Base-by-base conservation (phyloP, 2,113 vertebrate species). In the Myotis lucifugus region DNA sequence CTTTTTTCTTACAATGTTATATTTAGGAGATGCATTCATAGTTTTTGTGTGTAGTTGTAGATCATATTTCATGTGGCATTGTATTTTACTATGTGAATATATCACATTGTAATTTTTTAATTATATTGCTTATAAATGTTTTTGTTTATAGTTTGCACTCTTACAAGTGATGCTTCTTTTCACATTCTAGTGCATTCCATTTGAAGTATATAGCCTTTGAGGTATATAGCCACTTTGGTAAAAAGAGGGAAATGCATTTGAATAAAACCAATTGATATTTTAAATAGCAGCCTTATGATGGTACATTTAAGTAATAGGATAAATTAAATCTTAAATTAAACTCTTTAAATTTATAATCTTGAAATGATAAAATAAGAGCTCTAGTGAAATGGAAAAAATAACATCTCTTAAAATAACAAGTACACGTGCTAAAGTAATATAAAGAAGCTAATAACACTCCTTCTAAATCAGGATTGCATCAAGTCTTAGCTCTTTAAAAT, bases 301-400 rank as follows among this genome's bases (percentile, higher is more conserved):
- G 13, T 0, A 56, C 72, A 52, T 81, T 85, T 95, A 27, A 90
- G 40, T 25, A 81, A 84, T 70, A 81, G 64, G 88, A 82, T 64
- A 50, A 73, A 84, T 61, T 27, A n/a, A 8, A 34, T 6, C 56
- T 56, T 6, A 34, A 78, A 69, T 83, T 69, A 85, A 19, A 66
- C 18, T 91, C 34, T 89, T 89, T 85, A 93, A 94, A 77, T 37
- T 54, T 91, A 0, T 42, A 85, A 82, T 70, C 29, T 11, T 64
- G 27, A 73, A 72, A 78, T 52, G 34, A 85, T 54, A 88, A 96
- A 96, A 77, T 79, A 77, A 74, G 46, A 86, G 70, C 82, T 66
- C 23, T 50, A 84, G 18, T 85, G 34, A 95, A 89, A 88, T 84
- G 10, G 10, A 84, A 89, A 52, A 54, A 3, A 59, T 34, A 83